Evolutionary conservation across 2,113 vertebrate species (phyloP), one percentile per base, ranked within the genome.

Genomic region (Cyanoliseus patagonus): DNA sequence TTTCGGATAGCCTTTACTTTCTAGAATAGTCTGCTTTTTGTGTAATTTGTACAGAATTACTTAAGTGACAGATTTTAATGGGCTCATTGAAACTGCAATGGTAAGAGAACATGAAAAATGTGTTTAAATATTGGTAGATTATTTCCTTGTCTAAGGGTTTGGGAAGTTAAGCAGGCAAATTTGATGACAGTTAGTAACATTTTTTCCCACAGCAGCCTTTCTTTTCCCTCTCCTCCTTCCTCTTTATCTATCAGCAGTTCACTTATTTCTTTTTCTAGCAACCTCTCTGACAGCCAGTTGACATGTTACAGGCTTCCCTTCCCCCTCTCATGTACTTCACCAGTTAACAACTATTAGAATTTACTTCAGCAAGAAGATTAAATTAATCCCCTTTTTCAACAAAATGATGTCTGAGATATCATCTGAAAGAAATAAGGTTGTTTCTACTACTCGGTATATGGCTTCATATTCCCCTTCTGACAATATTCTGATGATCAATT

Each of bases 131-230:
- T 85, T 53, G 74, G 22, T 89, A 62, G 37, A 15, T 89, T 46
- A 84, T 68, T 93, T 96, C 53, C 51, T 35, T 73, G 66, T 87
- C 62, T 74, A 49, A 80, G 37, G 20, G 25, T 53, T 79, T 94
- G 82, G 74, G 68, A 94, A 90, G 37, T 83, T 86, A 88, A 90
- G 42, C 68, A 92, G 72, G 37, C 87, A 94, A 83, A 88, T 93
- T 77, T 83, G 78, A 63, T 95, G 84, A 88, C 87, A 90, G 82
- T 86, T 90, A 68, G 44, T 91, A 86, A 81, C 78, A 72, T 85
- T 90, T 97, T 95, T 96, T 94, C 93, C 94, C 93, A 95, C 78
- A 92, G 81, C 73, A 92, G 69, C 57, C 62, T 82, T 92, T 91
- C 81, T 91, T 92, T 52, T 90, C 17, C 37, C 52, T 25, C 64